Evolutionary conservation across 1,140 invertebrate species (phyloP).

Genomic region (Coenobita brevimanus): DNA sequence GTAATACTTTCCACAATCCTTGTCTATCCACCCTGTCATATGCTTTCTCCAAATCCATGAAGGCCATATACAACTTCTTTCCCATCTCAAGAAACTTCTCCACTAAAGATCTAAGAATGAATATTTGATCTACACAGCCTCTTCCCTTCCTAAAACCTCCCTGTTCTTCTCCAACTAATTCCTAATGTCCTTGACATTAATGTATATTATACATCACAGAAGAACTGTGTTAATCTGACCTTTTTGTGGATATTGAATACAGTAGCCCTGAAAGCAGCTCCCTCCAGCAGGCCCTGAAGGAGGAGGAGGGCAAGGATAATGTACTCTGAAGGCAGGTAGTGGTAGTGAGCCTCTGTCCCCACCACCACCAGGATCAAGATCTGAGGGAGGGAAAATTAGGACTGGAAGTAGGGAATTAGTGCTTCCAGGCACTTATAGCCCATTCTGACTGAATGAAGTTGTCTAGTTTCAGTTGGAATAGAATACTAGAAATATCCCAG

Average conservation of each 20-base stretch:
- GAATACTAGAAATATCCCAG: no score
- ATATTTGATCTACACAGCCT: no score
- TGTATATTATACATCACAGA: no score
- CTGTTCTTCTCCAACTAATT: no score
- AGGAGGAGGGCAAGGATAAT: conserved; percentile 51
- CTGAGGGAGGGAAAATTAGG: conserved; percentile 7
- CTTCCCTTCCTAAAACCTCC: no score
- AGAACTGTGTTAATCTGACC: background rate
- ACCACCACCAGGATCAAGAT: conserved; percentile 34
- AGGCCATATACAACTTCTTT: no score
- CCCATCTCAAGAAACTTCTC: no score
- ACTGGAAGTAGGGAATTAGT: background rate
- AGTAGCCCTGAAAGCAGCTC: conserved; percentile 41
- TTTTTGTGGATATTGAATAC: conserved; percentile 53
- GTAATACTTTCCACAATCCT: no score
- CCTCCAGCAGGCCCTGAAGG: conserved; percentile 45
- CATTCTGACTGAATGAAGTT: background rate
- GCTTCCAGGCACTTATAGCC: background rate
- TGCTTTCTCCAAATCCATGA: no score
- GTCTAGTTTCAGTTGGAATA: background rate
- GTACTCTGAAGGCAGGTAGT: conserved; percentile 51
- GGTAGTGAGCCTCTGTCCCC: conserved; percentile 49
- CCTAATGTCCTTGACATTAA: background rate
- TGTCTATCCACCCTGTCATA: no score
- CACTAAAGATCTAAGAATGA: no score